Evolutionary conservation across 2,113 vertebrate species (phyloP), one percentile per base, ranked within the genome.

Genomic region (Oncorhynchus clarkii): DNA sequence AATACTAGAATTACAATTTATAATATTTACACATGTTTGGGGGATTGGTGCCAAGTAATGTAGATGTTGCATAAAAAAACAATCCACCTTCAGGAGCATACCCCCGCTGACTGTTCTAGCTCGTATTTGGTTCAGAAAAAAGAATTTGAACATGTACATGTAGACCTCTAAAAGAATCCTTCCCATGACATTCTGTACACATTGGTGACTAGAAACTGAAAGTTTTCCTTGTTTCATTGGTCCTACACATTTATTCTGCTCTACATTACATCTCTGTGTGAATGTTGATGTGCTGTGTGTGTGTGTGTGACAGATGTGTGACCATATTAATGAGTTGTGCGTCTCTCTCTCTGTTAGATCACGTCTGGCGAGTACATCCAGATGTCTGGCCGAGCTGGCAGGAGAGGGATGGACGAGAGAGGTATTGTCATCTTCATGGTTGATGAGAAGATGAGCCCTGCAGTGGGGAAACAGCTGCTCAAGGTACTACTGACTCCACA

Each of bases 371-470:
- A 99, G 89, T 99, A 99, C 80, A 99, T 99, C 93, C 98, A 99
- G 89, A 99, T 99, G 98, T 99, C 98, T 20, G 98, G 98, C 27
- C 96, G 98, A 9, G 98, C 98, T 6, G 98, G 98, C 67, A 96
- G 98, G 75, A 94, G 98, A 91, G 97, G 98, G 72, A 99, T 99
- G 98, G 98, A 99, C 67, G 98, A 99, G 77, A 94, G 97, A 82
- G 98, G 98, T 45, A 99, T 99, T 70, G 97, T 99, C 26, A 99
- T 99, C 90, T 97, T 99, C 80, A 99, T 99, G 98, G 97, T 97
- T 75, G 98, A 99, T 83, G 97, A 99, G 87, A 99, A 99, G 89
- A 98, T 99, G 96, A 99, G 96, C 86, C 98, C 98, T 75, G 93
- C 97, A 0, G 76, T 99, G 60, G 98, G 98, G 75, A 99, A 99